Evolutionary conservation across 2,888 invertebrate genomes (phyloP), one percentile per base, ranked within the genome.

Genomic region (Drosophila melanosoma): DNA sequence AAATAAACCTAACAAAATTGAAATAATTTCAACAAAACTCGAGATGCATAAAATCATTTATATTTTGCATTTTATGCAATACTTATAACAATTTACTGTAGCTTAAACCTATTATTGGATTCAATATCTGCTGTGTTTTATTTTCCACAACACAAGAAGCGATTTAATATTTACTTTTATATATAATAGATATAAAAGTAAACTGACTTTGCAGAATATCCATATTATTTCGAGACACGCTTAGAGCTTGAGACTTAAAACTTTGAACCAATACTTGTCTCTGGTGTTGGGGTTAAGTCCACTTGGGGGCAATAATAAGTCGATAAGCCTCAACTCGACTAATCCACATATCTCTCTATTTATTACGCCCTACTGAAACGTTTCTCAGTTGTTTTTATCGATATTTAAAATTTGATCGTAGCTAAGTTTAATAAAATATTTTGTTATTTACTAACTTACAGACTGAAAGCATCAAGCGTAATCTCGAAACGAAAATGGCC

Each of bases 381-480:
- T 20, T 20, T 12, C 12, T 20, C 42, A 12, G 20, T 20, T 42
- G 20, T 38, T 38, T 38, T 17, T 3, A 12, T 35, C 29, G 29
- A 40, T 5, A n/a, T 40, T 40, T 5, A n/a, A n/a, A n/a, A 45
- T 23, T 45, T 45, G 15, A 45, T 23, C 8, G 23, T 4, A 23
- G 8, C 8, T 20, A 20, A 12, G 2, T 20, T 53, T 15, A 53
- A 15, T 35, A 17, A 53, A 15, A 42, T 42, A 5, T 8, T 45
- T 62, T 54, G n/a, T 10, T 10, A 45, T 57, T 70, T 54, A 0
- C 33, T 58, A 15, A 59, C 91, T 92, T 0, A 12, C 94, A 96
- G 96, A 97, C 97, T 74, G 95, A 95, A 87, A 95, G 95, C 78
- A 95, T 97, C 75, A 97, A 97, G 91, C 94, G 95, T 81, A 96